Evolutionary conservation across 2,888 invertebrate species (phyloP).

Genomic region (Antheraea assamensis): DNA sequence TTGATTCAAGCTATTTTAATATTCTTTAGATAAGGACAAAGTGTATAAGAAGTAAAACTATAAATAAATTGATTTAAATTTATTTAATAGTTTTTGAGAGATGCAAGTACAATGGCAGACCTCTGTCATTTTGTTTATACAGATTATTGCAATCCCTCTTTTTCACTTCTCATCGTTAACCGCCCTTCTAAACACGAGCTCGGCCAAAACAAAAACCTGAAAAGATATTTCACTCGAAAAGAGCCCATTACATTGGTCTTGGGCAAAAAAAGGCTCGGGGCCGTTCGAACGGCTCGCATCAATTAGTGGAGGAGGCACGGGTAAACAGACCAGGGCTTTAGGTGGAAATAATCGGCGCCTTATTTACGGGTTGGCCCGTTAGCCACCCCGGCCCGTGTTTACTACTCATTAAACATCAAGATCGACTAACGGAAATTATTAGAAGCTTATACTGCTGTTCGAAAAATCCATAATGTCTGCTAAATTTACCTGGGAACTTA

Average conservation of each 20-base stretch:
- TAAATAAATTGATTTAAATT: too few species aligned
- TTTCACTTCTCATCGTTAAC: not conserved
- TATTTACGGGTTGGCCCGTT: slow-evolving; percentile 56
- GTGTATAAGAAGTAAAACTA: too few species aligned
- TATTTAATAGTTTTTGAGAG: too few species aligned
- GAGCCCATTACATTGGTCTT: slow-evolving; percentile 67
- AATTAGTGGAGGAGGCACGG: slow-evolving; percentile 68
- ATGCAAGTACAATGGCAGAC: too few species aligned
- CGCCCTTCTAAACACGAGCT: slow-evolving; percentile 21
- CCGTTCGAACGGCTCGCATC: slow-evolving; percentile 51
- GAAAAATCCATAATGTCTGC: slow-evolving; percentile 1
- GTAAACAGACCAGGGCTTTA: slow-evolving; percentile 51
- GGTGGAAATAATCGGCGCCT: slow-evolving; percentile 66
- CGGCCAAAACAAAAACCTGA: slow-evolving; percentile 49
- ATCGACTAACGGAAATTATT: slow-evolving; percentile 36
- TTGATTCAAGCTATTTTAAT: too few species aligned
- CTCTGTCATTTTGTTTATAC: not conserved
- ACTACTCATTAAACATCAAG: slow-evolving; percentile 71
- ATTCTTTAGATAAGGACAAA: too few species aligned
- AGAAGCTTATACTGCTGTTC: slow-evolving; percentile 18
- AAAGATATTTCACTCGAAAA: slow-evolving; percentile 70
- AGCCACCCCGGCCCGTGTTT: slow-evolving; percentile 55
- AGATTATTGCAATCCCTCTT: slow-evolving; percentile 26
- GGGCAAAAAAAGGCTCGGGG: slow-evolving; percentile 54
- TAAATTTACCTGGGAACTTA: not conserved